These are phyloP conservation scores for Ennomos erosarius DNA, from an alignment of 2,888 invertebrate species.

Conservation along the genomic window DNA sequence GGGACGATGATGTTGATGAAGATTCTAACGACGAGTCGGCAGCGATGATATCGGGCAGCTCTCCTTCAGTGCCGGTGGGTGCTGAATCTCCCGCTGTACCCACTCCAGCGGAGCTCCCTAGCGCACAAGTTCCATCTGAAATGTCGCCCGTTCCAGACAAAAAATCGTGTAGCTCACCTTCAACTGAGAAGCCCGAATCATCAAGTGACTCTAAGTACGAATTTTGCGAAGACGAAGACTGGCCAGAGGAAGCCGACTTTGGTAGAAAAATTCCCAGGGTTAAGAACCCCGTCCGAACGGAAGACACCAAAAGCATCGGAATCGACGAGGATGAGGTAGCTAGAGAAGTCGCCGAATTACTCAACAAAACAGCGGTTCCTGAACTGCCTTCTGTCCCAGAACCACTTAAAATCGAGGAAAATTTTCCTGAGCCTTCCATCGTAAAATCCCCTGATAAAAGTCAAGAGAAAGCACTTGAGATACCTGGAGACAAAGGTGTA, in stretches of 20 bases:
- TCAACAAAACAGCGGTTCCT: constrained; percentile 86
- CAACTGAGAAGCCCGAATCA: constrained; percentile 72
- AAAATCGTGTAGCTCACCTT: constrained; percentile 51
- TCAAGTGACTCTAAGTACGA: constrained; percentile 90
- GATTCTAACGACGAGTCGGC: constrained; percentile 71
- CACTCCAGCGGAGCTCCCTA: constrained; percentile 67
- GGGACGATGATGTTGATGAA: constrained; percentile 87
- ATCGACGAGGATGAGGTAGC: constrained; percentile 79
- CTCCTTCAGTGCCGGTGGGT: constrained; percentile 68
- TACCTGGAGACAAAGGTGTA: constrained; percentile 50
- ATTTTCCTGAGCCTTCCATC: constrained; percentile 83
- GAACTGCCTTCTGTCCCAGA: constrained; percentile 83
- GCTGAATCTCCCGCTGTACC: constrained; percentile 71
- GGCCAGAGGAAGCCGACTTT: constrained; percentile 81
- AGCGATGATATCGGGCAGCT: constrained; percentile 56
- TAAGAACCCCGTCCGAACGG: constrained; percentile 73
- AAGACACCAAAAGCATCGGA: constrained; percentile 71
- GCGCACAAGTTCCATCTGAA: constrained; percentile 56
- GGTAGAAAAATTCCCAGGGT: constrained; percentile 89
- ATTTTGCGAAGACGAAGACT: constrained; percentile 90
- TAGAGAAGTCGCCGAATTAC: constrained; percentile 85
- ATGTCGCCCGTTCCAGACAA: constrained; percentile 54
- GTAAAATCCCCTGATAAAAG: constrained; percentile 80
- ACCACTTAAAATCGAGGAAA: constrained; percentile 81
- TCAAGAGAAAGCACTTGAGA: constrained; percentile 51